Conservation (phyloP, 2,888 invertebrate genomes). For the Tenthredo notha region DNA sequence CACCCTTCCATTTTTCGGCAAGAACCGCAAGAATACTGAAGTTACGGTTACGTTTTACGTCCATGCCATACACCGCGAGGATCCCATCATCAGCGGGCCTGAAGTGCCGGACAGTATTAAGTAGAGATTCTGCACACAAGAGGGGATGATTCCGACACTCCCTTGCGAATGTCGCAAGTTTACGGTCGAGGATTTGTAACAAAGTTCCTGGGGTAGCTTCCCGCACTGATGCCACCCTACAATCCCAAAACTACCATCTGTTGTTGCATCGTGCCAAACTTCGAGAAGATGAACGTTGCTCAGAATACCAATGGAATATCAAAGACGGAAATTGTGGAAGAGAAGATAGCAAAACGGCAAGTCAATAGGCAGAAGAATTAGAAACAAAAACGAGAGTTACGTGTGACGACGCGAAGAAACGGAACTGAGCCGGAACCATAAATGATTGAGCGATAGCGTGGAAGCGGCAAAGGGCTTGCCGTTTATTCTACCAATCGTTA, state of each 20-base stretch:
- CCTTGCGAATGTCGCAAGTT: constrained; percentile 36
- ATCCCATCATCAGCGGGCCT: constrained; percentile 4
- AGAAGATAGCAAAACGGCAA: background rate
- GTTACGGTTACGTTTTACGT: constrained; percentile 10
- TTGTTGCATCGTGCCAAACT: constrained; percentile 43
- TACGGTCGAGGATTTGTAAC: constrained; percentile 47
- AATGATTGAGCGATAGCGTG: background rate
- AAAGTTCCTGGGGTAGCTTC: constrained; percentile 11
- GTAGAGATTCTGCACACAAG: background rate
- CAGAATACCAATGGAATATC: constrained; percentile 26
- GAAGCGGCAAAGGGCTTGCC: background rate
- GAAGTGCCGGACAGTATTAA: constrained; percentile 33
- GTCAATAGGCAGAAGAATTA: background rate
- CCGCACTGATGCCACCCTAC: constrained; percentile 30
- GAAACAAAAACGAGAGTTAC: background rate
- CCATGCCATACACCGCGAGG: background rate
- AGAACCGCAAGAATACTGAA: background rate
- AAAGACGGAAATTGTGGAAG: background rate
- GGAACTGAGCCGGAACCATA: background rate
- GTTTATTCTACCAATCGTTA: background rate
- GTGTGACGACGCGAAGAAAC: background rate
- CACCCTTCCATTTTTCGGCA: background rate
- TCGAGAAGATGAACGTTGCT: constrained; percentile 24
- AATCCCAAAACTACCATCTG: constrained; percentile 41
- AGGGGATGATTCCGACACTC: constrained; percentile 25